A percentile compares a stretch with the other conserved stretches of the same genome.
These are phyloP conservation scores for Cataglyphis cursor DNA, from an alignment of 2,888 invertebrate genomes.

Conservation along the genomic window DNA sequence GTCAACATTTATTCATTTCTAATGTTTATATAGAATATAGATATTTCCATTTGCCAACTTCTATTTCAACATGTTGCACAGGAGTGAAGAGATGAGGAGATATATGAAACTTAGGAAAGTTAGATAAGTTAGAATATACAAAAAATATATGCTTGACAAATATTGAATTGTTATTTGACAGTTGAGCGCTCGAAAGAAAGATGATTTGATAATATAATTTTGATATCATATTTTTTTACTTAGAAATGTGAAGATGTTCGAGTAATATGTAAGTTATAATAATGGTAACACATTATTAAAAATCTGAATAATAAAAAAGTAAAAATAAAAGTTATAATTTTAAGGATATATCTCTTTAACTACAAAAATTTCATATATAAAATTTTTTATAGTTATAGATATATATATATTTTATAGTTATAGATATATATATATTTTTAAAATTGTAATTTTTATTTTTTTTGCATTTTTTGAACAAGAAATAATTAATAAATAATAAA, in stretches of 20 bases:
- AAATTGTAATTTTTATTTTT: background rate
- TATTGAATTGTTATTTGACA: background rate
- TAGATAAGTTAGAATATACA: background rate
- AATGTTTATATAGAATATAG: background rate
- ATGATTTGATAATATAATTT: background rate
- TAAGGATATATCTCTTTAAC: background rate
- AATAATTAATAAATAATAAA: background rate
- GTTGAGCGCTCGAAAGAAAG: background rate
- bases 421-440: background rate
- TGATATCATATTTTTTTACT: background rate
- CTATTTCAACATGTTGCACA: background rate
- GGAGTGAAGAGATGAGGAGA: background rate
- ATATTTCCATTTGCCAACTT: background rate
- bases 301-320: background rate
- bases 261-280: background rate
- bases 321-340: background rate
- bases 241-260: background rate
- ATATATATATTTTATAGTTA: background rate
- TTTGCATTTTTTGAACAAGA: background rate
- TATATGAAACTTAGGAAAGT: background rate
- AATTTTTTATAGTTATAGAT: background rate
- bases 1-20: conserved; percentile 3
- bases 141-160: background rate
- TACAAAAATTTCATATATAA: background rate
- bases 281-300: background rate